Base-by-base conservation (phyloP, 2,113 vertebrate genomes). In the Psammodynastes pulverulentus region DNA sequence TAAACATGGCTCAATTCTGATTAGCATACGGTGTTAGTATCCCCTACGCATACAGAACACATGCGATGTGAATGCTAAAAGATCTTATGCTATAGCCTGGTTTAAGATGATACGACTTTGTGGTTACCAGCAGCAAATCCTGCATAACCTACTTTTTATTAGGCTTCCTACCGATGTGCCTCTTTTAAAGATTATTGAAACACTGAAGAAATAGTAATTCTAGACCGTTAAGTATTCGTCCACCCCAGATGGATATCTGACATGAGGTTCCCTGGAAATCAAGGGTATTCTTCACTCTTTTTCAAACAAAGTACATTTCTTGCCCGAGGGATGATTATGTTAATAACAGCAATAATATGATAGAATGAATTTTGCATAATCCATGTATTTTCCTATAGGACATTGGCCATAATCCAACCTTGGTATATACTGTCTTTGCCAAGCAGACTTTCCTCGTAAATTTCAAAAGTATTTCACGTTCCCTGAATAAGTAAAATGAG, bases 381-480 rank as follows among this genome's bases (percentile, higher is more conserved):
- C 84, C 86, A 89, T 0, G 19, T 15, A 52, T 89, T 93, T 94
- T 95, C 54, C 39, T 87, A 51, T 90, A 94, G 92, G 91, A 88
- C 89, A 94, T 93, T 93, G 86, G 88, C 91, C 0, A 45, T 10
- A 91, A 94, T 95, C 79, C 49, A 94, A 29, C 48, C 24, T 43
- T 86, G 52, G 94, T 94, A 93, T 96, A 79, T 87, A 1, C 43
- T 93, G 53, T 51, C 85, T 96, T 43, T 89, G 85, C 91, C n/a
- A 4, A 45, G 39, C 29, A 52, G 67, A 34, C 8, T 3, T 21
- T 62, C 4, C 23, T 87, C 49, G 12, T 72, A 94, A 94, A 49
- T 56, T 67, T 17, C 56, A 91, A 91, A 52, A 84, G 91, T 92
- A 62, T 5, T 26, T 72, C 1, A 17, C 15, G 29, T 46, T 52